Conservation (phyloP, 2,113 vertebrate genomes). For the Oenanthe oenanthe region DNA sequence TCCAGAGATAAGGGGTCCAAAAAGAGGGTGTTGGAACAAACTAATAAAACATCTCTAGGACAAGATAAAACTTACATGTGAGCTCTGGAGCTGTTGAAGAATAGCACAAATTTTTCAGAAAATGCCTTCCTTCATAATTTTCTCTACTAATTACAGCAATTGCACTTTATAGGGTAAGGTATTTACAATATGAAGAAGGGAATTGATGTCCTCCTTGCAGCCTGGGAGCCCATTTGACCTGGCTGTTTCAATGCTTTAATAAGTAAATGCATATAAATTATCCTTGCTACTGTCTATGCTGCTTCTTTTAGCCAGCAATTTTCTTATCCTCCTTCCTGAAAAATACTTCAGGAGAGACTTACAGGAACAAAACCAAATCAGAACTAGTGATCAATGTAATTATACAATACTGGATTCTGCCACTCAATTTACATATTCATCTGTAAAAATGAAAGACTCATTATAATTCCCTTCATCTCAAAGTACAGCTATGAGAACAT, state of each 20-base stretch:
- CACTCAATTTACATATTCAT: background rate
- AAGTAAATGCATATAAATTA: background rate
- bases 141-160: background rate
- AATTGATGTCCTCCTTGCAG: background rate
- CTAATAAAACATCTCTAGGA: background rate
- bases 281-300: background rate
- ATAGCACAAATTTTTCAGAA: background rate
- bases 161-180: background rate
- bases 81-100: background rate
- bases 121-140: background rate
- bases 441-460: background rate
- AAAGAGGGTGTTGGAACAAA: background rate
- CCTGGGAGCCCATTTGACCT: background rate
- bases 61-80: background rate
- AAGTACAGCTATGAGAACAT: background rate
- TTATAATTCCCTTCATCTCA: background rate
- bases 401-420: slow-evolving; percentile 25
- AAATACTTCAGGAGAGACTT: background rate
- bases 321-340: background rate
- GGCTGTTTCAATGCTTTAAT: background rate
- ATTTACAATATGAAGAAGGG: background rate
- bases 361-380: background rate
- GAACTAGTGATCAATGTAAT: slow-evolving; percentile 14
- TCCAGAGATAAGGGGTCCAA: background rate
- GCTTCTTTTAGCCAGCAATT: background rate